Evolutionary conservation across 2,797 vertebrate genomes (phyloP).

Genomic region (Sebastolobus alascanus): DNA sequence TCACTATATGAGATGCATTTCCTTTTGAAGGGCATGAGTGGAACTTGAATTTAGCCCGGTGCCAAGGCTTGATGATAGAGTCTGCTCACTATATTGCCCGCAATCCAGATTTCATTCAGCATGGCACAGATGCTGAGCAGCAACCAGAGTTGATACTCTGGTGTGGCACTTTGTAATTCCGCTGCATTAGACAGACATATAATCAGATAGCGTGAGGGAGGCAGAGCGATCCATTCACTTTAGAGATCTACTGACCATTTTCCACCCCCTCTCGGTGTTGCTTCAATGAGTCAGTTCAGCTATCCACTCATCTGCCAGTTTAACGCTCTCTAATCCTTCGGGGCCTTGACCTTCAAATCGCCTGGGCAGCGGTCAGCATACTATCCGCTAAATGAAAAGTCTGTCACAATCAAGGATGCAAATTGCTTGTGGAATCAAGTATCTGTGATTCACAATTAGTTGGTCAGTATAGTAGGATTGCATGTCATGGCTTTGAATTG

Average conservation of each 20-base stretch:
- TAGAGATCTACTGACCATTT: conserved; percentile 45
- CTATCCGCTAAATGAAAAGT: conserved; percentile 59
- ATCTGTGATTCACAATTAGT: conserved; percentile 18
- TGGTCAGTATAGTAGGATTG: background rate
- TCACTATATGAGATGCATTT: conserved; percentile 24
- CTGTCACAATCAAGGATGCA: conserved; percentile 48
- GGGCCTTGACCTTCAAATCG: conserved; percentile 69
- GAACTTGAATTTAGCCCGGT: conserved; percentile 9
- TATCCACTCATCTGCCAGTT: conserved; percentile 60
- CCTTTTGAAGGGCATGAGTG: conserved; percentile 20
- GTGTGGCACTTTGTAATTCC: conserved; percentile 47
- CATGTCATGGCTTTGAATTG: background rate
- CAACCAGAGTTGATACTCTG: conserved; percentile 25
- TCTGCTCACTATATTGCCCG: conserved; percentile 13
- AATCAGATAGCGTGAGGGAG: conserved; percentile 47
- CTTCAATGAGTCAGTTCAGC: conserved; percentile 45
- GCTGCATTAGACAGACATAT: conserved; percentile 49
- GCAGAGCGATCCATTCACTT: conserved; percentile 50
- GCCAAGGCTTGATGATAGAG: conserved; percentile 26
- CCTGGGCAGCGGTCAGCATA: conserved; percentile 46
- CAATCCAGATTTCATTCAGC: conserved; percentile 42
- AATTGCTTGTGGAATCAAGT: conserved; percentile 36
- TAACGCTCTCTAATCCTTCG: conserved; percentile 68
- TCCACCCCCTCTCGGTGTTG: conserved; percentile 21
- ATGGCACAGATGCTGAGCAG: conserved; percentile 55